Evolutionary conservation across 2,888 invertebrate species (phyloP), one percentile per base, ranked within the genome.

Genomic region (Achlya flavicornis): DNA sequence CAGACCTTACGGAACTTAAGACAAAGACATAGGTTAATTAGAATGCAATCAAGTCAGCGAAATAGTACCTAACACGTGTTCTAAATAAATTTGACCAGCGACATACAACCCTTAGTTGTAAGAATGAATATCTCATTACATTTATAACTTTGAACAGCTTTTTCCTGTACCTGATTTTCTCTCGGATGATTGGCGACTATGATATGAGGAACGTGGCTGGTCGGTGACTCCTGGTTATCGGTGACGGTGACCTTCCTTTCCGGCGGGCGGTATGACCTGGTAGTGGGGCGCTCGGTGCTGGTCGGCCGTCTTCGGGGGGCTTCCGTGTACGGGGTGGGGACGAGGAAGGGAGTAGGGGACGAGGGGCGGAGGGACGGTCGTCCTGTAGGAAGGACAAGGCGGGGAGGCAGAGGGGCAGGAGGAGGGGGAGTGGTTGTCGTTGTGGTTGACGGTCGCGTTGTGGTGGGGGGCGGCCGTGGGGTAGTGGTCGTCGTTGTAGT

Each of bases 151-250:
- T n/a, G n/a, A n/a, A n/a, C n/a, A n/a, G n/a, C n/a, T n/a, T n/a
- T n/a, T n/a, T n/a, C n/a, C n/a, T n/a, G n/a, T n/a, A n/a, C 93
- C 86, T 97, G 97, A 81, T 98, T 97, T 78, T 97, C 97, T 85
- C 96, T 96, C 3, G 97, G 97, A 93, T 97, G 97, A 62, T 93
- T 95, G 65, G 95, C 95, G 41, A 95, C 94, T 33, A 95, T 95
- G 53, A 95, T 94, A 64, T 95, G 95, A 7, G 95, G 95, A 5
- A 93, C 86, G 67, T 93, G 91, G 64, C 90, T 92, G 1, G 91
- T 89, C 12, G 89, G 87, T 58, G 93, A 86, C 73, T 92, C 88
- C 72, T 90, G 90, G 59, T 89, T 80, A 74, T 94, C 89, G 61
- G 78, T 72, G 0, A 82, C 78, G 0, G 90, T 91, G 8, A 81